Evolutionary conservation across 2,113 vertebrate genomes (phyloP).

Genomic region (Willisornis vidua): DNA sequence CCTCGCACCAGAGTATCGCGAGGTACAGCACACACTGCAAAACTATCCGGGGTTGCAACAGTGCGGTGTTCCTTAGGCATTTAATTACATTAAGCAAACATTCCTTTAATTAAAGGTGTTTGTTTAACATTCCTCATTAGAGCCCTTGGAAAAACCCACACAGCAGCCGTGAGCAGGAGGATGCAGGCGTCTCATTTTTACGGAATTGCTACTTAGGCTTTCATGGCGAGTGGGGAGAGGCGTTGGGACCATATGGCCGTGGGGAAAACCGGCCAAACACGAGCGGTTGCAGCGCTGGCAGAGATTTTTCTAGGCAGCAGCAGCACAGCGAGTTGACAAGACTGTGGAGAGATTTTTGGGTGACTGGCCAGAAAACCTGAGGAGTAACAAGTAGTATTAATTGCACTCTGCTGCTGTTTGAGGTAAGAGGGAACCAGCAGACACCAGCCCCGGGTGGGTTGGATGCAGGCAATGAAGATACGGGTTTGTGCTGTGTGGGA

Average conservation of each 20-base stretch:
- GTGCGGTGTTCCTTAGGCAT: conserved; percentile 29
- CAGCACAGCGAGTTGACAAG: neutral
- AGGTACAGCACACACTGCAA: neutral
- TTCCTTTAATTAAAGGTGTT: conserved; percentile 70
- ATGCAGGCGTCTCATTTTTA: conserved; percentile 1
- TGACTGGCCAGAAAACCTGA: neutral
- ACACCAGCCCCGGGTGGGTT: neutral
- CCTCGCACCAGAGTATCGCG: neutral
- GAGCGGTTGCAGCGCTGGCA: neutral
- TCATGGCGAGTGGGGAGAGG: conserved; percentile 28
- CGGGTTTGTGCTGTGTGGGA: neutral
- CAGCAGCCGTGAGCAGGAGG: neutral
- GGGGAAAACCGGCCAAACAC: conserved; percentile 13
- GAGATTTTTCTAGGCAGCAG: neutral
- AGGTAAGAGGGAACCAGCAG: neutral
- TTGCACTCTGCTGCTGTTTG: neutral
- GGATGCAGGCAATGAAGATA: neutral
- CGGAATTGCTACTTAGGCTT: conserved; percentile 1
- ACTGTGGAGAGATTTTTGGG: neutral
- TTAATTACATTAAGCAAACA: conserved; percentile 68
- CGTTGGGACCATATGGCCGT: conserved; percentile 14
- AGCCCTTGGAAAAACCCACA: conserved; percentile 60
- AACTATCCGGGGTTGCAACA: neutral
- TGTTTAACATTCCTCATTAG: conserved; percentile 63
- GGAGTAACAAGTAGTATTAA: neutral